Percentiles rank a stretch among this genome's conserved stretches.
Conservation (phyloP, 1,140 invertebrate genomes). For the Seison nebaliae region DNA sequence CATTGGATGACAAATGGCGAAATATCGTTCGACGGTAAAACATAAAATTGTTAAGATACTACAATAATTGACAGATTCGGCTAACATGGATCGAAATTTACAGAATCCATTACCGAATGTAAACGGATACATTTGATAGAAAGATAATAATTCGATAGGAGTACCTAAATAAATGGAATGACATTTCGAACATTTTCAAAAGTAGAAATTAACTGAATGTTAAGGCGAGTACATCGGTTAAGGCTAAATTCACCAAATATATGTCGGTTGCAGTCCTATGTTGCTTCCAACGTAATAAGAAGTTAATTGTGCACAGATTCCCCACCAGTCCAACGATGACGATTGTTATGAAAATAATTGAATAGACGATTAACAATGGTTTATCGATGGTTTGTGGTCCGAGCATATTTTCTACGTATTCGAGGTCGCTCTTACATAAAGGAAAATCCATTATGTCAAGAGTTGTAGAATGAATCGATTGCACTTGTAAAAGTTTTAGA, state of each 20-base stretch:
- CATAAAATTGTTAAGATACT: slow-evolving; percentile 68
- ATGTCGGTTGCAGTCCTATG: slow-evolving; percentile 43
- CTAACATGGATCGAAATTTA: slow-evolving; percentile 47
- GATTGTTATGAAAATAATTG: no score
- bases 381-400: no score
- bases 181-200: neutral
- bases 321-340: slow-evolving; percentile 19
- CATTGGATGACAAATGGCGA: slow-evolving; percentile 73
- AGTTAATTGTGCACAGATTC: slow-evolving; percentile 19
- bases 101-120: slow-evolving; percentile 59
- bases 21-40: slow-evolving; percentile 73
- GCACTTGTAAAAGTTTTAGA: no score
- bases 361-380: no score
- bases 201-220: slow-evolving; percentile 17
- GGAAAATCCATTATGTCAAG: no score
- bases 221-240: slow-evolving; percentile 58
- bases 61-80: slow-evolving; percentile 67
- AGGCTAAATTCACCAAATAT: slow-evolving; percentile 63
- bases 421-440: no score
- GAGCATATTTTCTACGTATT: no score
- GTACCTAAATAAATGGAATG: slow-evolving; percentile 37
- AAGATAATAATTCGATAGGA: slow-evolving; percentile 52
- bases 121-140: slow-evolving; percentile 58
- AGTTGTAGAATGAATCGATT: no score
- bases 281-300: slow-evolving; percentile 17